phyloP scores from a whole-genome alignment of 2,113 vertebrate species.

The Laticauda laticaudata region DNA sequence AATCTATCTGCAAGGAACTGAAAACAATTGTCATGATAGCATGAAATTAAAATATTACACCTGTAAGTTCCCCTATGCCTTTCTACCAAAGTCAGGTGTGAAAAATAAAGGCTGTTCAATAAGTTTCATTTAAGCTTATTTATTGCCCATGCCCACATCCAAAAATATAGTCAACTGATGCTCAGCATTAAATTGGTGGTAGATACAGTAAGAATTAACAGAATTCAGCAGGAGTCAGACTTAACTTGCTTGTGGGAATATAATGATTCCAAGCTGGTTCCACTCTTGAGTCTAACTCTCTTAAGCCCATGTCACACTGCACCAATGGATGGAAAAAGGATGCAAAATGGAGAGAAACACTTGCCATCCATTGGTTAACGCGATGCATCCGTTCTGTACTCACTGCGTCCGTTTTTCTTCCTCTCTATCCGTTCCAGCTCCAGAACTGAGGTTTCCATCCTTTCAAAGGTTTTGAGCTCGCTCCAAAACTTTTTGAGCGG shows the following conservation, averaged over 20 bases:
- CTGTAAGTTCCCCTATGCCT: background rate
- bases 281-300: background rate
- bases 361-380: too few relatives aligned
- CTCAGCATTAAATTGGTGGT: background rate
- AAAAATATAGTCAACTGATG: background rate
- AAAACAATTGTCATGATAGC: background rate
- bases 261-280: background rate
- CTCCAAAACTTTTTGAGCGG: too few relatives aligned
- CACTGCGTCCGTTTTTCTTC: too few relatives aligned
- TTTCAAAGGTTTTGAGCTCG: too few relatives aligned
- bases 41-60: background rate
- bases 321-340: too few relatives aligned
- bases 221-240: background rate
- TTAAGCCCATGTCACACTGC: too few relatives aligned
- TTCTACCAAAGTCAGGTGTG: background rate
- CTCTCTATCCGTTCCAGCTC: too few relatives aligned
- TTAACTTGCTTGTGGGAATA: background rate
- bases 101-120: background rate
- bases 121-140: background rate
- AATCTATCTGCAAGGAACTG: background rate
- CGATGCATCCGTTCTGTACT: too few relatives aligned
- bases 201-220: background rate
- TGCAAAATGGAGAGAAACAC: too few relatives aligned
- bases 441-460: too few relatives aligned
- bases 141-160: background rate